Evolutionary conservation across 2,888 invertebrate species (phyloP).

Genomic region (Hypomecis atomaria): DNA sequence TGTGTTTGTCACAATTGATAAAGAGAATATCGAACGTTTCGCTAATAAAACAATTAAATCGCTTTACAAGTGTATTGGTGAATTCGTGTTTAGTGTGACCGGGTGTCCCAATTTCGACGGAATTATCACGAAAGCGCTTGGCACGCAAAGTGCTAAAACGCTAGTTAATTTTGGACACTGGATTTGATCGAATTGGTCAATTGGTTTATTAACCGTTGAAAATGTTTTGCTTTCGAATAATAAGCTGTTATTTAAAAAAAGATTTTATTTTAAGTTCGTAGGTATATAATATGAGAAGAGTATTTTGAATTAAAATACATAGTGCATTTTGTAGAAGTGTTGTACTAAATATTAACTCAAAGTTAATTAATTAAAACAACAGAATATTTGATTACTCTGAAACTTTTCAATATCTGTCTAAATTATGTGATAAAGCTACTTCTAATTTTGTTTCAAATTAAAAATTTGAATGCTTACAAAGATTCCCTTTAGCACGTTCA

Average conservation of each 20-base stretch:
- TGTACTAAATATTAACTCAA: no score
- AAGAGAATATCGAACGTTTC: conserved; percentile 27
- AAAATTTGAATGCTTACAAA: neutral
- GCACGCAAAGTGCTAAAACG: conserved; percentile 45
- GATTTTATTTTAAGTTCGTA: no score
- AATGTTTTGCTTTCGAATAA: conserved; percentile 35
- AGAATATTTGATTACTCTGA: neutral
- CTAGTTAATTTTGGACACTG: conserved; percentile 39
- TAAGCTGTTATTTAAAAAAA: neutral
- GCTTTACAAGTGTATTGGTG: conserved; percentile 42
- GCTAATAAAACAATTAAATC: conserved; percentile 29
- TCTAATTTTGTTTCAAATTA: neutral
- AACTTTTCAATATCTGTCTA: no score
- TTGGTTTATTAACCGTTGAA: conserved; percentile 39
- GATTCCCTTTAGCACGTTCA: conserved; percentile 37
- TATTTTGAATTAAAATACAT: no score
- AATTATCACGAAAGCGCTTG: conserved; percentile 47
- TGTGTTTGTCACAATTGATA: conserved; percentile 33
- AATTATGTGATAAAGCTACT: neutral
- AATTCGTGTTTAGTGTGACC: conserved; percentile 48
- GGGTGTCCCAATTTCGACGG: conserved; percentile 47
- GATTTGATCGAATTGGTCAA: conserved; percentile 41
- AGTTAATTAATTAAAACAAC: no score
- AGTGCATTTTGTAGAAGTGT: no score
- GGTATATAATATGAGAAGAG: no score